Evolutionary conservation across 2,888 invertebrate species (phyloP), one percentile per base, ranked within the genome.

Genomic region (Trissolcus japonicus): DNA sequence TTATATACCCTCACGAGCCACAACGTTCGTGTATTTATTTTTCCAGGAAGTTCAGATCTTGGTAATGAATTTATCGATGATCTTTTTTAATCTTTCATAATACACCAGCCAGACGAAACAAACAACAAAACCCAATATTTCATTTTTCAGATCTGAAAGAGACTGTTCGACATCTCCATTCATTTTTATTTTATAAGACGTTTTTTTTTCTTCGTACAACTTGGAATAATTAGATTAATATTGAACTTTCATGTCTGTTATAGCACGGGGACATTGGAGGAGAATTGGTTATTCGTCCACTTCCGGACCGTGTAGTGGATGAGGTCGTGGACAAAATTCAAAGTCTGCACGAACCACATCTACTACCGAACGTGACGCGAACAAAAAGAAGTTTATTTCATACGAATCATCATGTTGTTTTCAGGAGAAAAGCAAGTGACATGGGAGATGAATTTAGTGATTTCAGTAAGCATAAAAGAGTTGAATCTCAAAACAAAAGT

Each of bases 211-310:
- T 1, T 29, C 9, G 7, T 6, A 29, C 6, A 6, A 11, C 9
- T 35, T 35, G 35, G 16, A 53, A 54, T 48, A 19, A 13, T 3
- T 51, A 29, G 17, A 62, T 76, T 71, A 69, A 35, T 35, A 35
- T 35, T 35, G 35, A 35, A 56, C 60, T 69, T 66, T 62, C 46
- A 71, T 25, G 60, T 75, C 55, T 66, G 46, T 29, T 76, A 9
- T 91, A 97, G 97, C 96, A 97, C 90, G 97, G 97, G 82, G 96
- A 96, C 83, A 96, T 98, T 81, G 97, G 97, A 79, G 93, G 95
- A 89, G 94, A 96, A 84, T 90, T 96, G 86, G 95, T 97, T 82
- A 95, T 98, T 87, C 93, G 95, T 83, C 96, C 97, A 76, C 91
- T 97, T 79, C 96, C 97, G 55, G 91, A 93, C 82, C 92, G 94